Percentiles rank a stretch among this genome's conserved stretches.
Evolutionary conservation across 2,888 invertebrate genomes (phyloP).

Genomic region (Campopleginae sp.): DNA sequence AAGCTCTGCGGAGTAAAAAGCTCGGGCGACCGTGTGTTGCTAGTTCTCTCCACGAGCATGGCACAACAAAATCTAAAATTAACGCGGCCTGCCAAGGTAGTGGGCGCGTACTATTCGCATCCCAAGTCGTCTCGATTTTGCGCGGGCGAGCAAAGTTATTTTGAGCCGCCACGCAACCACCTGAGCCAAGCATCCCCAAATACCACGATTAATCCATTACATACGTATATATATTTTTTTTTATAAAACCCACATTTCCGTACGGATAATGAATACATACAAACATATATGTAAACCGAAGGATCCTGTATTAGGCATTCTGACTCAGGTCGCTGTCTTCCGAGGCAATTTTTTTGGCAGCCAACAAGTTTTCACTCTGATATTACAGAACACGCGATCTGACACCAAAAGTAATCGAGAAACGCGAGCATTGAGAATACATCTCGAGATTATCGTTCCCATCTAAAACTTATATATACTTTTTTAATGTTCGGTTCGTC

Average conservation of each 20-base stretch:
- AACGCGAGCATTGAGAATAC: constrained; percentile 9
- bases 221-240: constrained; percentile 23
- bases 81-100: constrained; percentile 77
- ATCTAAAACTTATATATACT: neutral
- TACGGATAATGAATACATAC: constrained; percentile 8
- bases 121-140: constrained; percentile 80
- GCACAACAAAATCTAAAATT: constrained; percentile 82
- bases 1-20: constrained; percentile 15
- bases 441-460: neutral
- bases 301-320: constrained; percentile 39
- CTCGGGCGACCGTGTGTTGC: constrained; percentile 29
- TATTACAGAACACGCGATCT: constrained; percentile 38
- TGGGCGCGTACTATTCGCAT: constrained; percentile 83
- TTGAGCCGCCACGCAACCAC: constrained; percentile 83
- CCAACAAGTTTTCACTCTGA: constrained; percentile 24
- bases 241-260: neutral
- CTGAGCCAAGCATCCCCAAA: constrained; percentile 83
- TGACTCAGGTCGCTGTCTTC: constrained; percentile 66
- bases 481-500: neutral
- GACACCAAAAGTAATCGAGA: constrained; percentile 30
- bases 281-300: constrained; percentile 5
- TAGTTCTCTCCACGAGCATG: constrained; percentile 63
- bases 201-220: constrained; percentile 78
- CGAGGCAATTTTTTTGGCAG: constrained; percentile 49
- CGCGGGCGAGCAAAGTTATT: constrained; percentile 82